phyloP scores from a whole-genome alignment of 2,888 invertebrate genomes.

The Monoplex corrugatus region DNA sequence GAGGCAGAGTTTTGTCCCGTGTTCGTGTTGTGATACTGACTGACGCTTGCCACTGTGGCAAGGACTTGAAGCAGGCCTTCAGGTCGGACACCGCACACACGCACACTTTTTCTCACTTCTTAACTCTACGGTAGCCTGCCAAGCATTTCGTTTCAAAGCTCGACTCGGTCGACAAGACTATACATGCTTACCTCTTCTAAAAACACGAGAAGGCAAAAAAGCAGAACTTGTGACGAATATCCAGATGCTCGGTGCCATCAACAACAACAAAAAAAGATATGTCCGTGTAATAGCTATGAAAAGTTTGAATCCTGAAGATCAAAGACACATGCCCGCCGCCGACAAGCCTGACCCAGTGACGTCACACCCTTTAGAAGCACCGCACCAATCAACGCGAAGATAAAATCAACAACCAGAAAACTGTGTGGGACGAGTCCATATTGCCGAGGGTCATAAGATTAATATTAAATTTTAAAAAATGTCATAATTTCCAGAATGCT shows the following conservation, averaged over 20 bases:
- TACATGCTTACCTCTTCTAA: constrained; percentile 55
- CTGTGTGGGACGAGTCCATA: constrained; percentile 68
- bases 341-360: constrained; percentile 77
- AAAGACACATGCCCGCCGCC: constrained; percentile 79
- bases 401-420: constrained; percentile 77
- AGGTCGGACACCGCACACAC: neutral
- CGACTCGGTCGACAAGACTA: constrained; percentile 1
- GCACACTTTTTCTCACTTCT: constrained; percentile 27
- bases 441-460: constrained; percentile 39
- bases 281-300: constrained; percentile 58
- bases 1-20: neutral
- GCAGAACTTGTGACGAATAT: constrained; percentile 38
- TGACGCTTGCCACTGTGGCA: constrained; percentile 27
- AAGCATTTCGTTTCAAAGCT: constrained; percentile 18
- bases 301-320: constrained; percentile 77
- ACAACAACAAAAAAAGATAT: constrained; percentile 39
- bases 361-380: constrained; percentile 76
- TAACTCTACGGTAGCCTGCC: neutral
- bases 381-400: constrained; percentile 77
- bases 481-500: too few relatives aligned
- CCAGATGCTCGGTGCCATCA: constrained; percentile 37
- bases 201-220: constrained; percentile 44
- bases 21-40: constrained; percentile 24
- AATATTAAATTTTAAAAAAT: too few relatives aligned
- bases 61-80: neutral